These are phyloP conservation scores for Epizoanthus rinbou DNA, from an alignment of 92 coral and sea anemone genomes.

Conservation along the genomic window DNA sequence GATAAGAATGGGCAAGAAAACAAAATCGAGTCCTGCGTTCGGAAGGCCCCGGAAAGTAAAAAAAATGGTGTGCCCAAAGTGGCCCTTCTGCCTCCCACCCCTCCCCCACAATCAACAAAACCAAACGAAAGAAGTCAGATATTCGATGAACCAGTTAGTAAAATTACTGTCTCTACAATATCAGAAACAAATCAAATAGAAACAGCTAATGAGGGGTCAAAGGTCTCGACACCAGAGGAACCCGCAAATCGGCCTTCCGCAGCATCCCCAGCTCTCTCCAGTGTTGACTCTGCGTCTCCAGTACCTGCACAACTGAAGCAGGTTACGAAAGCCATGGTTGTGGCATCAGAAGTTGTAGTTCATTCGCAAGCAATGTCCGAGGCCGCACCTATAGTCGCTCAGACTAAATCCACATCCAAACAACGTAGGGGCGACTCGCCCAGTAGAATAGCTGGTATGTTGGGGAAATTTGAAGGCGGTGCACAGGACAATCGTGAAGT, in stretches of 20 bases:
- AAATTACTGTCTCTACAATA: background rate
- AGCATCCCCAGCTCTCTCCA: background rate
- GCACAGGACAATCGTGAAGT: constrained; percentile 5
- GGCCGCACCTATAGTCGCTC: background rate
- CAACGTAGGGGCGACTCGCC: constrained; percentile 21
- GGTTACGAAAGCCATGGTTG: constrained; percentile 9
- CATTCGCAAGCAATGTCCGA: constrained; percentile 10
- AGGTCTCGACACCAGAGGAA: background rate
- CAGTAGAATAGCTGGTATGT: constrained; percentile 27
- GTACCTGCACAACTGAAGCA: background rate
- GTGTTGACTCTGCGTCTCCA: constrained; percentile 8
- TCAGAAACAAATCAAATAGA: background rate
- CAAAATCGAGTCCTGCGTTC: background rate
- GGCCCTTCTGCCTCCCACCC: constrained; percentile 38
- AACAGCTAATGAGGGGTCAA: background rate
- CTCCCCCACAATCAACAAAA: background rate
- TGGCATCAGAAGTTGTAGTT: constrained; percentile 27
- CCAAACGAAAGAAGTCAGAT: background rate
- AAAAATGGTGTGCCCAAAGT: constrained; percentile 19
- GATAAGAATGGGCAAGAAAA: background rate
- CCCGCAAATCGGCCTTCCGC: no score
- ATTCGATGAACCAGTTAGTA: background rate
- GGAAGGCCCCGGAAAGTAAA: background rate
- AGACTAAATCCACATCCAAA: constrained; percentile 15
- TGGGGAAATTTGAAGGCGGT: constrained; percentile 18